phyloP scores from a whole-genome alignment of 2,113 vertebrate genomes.

The Platichthys flesus region DNA sequence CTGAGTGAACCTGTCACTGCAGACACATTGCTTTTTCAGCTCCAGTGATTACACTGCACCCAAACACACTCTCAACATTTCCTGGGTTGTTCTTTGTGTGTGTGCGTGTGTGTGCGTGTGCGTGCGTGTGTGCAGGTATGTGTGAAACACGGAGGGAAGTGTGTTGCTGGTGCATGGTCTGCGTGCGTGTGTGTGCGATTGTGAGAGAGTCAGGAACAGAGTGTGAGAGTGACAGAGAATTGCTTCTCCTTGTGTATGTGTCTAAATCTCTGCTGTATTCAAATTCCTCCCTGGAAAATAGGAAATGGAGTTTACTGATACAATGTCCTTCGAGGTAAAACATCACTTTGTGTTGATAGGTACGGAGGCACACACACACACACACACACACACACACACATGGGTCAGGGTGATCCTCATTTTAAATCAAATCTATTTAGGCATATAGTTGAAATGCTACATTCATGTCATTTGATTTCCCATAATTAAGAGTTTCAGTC shows the following conservation, averaged over 20 bases:
- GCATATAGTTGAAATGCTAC: too few relatives aligned
- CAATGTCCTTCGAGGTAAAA: constrained; percentile 59
- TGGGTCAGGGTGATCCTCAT: neutral
- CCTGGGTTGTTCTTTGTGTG: constrained; percentile 42
- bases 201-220: constrained; percentile 57
- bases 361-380: neutral
- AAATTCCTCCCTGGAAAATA: constrained; percentile 52
- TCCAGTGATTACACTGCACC: constrained; percentile 76
- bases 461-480: too few relatives aligned
- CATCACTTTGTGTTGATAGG: constrained; percentile 18
- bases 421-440: too few relatives aligned
- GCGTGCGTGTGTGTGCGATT: constrained; percentile 32
- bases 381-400: neutral
- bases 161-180: constrained; percentile 40
- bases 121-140: constrained; percentile 22
- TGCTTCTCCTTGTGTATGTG: constrained; percentile 50
- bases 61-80: constrained; percentile 65
- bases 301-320: constrained; percentile 46
- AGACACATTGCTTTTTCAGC: constrained; percentile 82
- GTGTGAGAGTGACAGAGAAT: constrained; percentile 54
- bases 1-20: constrained; percentile 82
- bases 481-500: too few relatives aligned
- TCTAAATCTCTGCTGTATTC: constrained; percentile 45
- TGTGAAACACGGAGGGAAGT: constrained; percentile 3
- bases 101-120: constrained; percentile 27